Evolutionary conservation across 2,888 invertebrate species (phyloP).

Genomic region (Netelia melanura): DNA sequence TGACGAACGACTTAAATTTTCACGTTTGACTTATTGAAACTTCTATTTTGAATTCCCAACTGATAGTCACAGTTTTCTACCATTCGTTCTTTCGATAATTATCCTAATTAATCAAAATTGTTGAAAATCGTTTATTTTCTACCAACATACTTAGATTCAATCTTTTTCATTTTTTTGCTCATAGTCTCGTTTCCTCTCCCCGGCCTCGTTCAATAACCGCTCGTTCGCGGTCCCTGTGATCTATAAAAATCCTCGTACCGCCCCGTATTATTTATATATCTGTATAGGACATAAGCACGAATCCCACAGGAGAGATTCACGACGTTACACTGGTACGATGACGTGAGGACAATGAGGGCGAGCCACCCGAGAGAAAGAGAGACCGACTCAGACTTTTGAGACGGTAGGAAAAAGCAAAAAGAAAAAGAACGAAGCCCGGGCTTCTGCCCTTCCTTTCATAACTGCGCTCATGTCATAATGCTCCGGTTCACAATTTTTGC

Average conservation of each 20-base stretch:
- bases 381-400: constrained; percentile 43
- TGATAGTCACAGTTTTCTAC: not conserved
- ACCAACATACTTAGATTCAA: not conserved
- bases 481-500: constrained; percentile 56
- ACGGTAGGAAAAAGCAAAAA: constrained; percentile 29
- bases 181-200: not conserved
- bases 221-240: constrained; percentile 77
- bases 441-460: constrained; percentile 58
- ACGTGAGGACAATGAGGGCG: constrained; percentile 61
- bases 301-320: constrained; percentile 37
- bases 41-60: too few relatives aligned
- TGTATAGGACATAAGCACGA: constrained; percentile 7
- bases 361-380: constrained; percentile 43
- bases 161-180: not conserved
- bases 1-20: not conserved
- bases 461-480: constrained; percentile 61
- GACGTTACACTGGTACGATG: constrained; percentile 58
- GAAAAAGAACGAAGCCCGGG: constrained; percentile 37
- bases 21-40: not conserved
- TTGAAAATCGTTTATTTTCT: too few relatives aligned
- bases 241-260: constrained; percentile 76
- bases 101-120: not conserved
- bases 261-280: constrained; percentile 9
- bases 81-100: not conserved
- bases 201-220: constrained; percentile 31